Conservation (phyloP, 1,140 invertebrate genomes). For the Leucophenga varia region DNA sequence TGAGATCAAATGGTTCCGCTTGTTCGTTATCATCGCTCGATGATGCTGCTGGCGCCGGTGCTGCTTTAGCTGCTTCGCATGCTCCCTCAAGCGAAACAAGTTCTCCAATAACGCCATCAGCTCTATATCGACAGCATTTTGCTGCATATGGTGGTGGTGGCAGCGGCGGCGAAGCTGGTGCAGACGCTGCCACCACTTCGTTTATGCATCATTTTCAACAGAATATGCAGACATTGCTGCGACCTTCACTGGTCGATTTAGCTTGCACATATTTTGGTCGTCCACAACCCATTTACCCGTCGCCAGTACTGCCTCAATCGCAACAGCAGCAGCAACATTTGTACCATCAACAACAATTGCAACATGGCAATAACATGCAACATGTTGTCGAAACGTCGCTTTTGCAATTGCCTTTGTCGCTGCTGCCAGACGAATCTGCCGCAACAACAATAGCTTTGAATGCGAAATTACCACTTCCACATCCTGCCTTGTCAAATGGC, state of each 20-base stretch:
- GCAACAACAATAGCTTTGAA: slow-evolving; percentile 1
- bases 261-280: slow-evolving; percentile 50
- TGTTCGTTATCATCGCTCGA: slow-evolving; percentile 49
- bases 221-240: slow-evolving; percentile 48
- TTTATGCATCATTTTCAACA: slow-evolving; percentile 54
- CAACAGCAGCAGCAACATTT: neutral
- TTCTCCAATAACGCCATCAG: slow-evolving; percentile 2
- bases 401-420: slow-evolving; percentile 18
- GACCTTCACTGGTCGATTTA: slow-evolving; percentile 47
- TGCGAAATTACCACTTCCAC: no score
- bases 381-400: slow-evolving; percentile 33
- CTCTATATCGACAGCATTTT: slow-evolving; percentile 19
- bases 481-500: slow-evolving; percentile 35
- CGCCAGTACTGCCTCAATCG: slow-evolving; percentile 11
- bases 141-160: slow-evolving; percentile 16
- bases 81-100: slow-evolving; percentile 2
- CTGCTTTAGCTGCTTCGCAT: no score
- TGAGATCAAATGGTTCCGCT: slow-evolving; percentile 53
- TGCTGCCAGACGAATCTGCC: no score
- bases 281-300: slow-evolving; percentile 22
- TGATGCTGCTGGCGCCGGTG: slow-evolving; percentile 5
- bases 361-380: no score
- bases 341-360: slow-evolving; percentile 1
- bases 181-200: slow-evolving; percentile 17
- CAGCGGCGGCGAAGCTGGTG: slow-evolving; percentile 8